These are phyloP conservation scores for Schizotus pectinicornis DNA, from an alignment of 2,888 invertebrate species.

Conservation along the genomic window DNA sequence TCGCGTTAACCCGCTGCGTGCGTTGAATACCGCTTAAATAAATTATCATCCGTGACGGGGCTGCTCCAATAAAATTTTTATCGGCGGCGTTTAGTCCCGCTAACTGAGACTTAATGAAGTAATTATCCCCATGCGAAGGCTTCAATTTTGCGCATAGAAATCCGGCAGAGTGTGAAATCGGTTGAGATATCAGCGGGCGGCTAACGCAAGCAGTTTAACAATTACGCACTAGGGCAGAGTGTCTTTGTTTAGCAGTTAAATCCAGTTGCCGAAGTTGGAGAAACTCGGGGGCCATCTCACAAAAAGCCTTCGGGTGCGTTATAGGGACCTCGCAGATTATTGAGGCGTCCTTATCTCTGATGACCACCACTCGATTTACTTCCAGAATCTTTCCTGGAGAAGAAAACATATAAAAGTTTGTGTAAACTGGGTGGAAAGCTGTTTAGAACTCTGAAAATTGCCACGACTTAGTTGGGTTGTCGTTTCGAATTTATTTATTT, in stretches of 20 bases:
- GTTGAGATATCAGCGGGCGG: slow-evolving; percentile 44
- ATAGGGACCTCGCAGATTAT: slow-evolving; percentile 32
- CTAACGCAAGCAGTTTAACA: slow-evolving; percentile 46
- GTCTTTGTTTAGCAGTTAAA: slow-evolving; percentile 42
- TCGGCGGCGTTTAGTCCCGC: slow-evolving; percentile 17
- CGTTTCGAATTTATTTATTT: slow-evolving; percentile 19
- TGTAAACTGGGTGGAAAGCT: slow-evolving; percentile 37
- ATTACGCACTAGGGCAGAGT: slow-evolving; percentile 39
- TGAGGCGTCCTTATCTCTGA: slow-evolving; percentile 38
- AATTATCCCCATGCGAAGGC: slow-evolving; percentile 26
- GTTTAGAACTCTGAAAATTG: slow-evolving; percentile 35
- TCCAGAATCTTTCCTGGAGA: slow-evolving; percentile 18
- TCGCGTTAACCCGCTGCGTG: not conserved
- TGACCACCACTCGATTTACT: slow-evolving; percentile 37
- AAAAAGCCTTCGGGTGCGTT: slow-evolving; percentile 33
- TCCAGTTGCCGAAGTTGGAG: slow-evolving; percentile 31
- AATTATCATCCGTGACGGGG: slow-evolving; percentile 1
- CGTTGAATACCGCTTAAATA: slow-evolving; percentile 10
- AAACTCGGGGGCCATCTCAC: slow-evolving; percentile 27
- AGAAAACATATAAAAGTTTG: slow-evolving; percentile 41
- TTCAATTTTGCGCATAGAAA: slow-evolving; percentile 31
- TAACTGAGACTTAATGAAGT: slow-evolving; percentile 28
- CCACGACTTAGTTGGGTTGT: slow-evolving; percentile 19
- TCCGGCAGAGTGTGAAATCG: slow-evolving; percentile 43
- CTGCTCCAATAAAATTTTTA: slow-evolving; percentile 21